Percentiles rank a stretch among this genome's conserved stretches.
These are phyloP conservation scores for Clytia hemisphaerica DNA, from an alignment of 30 jellyfish, hydroid and myxozoan genomes.

Conservation along the genomic window DNA sequence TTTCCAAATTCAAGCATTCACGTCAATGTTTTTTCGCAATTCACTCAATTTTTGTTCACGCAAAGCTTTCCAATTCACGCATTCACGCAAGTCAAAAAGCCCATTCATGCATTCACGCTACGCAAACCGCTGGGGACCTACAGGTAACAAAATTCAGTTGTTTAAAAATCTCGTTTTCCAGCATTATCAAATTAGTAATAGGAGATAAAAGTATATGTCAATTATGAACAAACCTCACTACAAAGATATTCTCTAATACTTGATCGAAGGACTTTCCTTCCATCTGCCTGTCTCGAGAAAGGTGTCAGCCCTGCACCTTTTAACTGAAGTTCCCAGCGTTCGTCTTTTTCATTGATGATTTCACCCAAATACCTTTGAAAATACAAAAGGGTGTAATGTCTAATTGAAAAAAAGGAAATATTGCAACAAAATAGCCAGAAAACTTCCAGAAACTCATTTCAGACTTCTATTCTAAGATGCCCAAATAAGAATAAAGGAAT, in stretches of 20 bases:
- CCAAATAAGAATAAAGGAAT: not conserved
- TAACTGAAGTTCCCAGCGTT: constrained; percentile 96
- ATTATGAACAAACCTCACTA: constrained; percentile 79
- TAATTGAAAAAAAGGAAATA: not conserved
- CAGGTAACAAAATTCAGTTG: no score
- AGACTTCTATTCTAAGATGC: not conserved
- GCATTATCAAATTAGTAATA: no score
- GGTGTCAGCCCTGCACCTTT: constrained; percentile 99
- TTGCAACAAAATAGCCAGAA: not conserved
- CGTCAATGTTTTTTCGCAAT: no score
- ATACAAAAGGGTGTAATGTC: not conserved
- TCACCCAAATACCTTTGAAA: constrained; percentile 89
- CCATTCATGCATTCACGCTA: no score
- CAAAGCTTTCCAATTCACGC: no score
- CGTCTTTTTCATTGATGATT: constrained; percentile 48
- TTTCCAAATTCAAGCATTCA: no score
- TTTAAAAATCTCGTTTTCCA: no score
- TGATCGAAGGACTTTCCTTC: constrained; percentile 92
- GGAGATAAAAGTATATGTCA: not conserved
- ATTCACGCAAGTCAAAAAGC: no score
- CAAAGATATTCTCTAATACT: constrained; percentile 94
- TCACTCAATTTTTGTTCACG: no score
- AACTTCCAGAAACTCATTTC: not conserved
- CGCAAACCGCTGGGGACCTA: no score
- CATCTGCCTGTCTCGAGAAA: constrained; percentile 94